Conservation (phyloP, 2,888 invertebrate genomes). For the Cephus spinipes region DNA sequence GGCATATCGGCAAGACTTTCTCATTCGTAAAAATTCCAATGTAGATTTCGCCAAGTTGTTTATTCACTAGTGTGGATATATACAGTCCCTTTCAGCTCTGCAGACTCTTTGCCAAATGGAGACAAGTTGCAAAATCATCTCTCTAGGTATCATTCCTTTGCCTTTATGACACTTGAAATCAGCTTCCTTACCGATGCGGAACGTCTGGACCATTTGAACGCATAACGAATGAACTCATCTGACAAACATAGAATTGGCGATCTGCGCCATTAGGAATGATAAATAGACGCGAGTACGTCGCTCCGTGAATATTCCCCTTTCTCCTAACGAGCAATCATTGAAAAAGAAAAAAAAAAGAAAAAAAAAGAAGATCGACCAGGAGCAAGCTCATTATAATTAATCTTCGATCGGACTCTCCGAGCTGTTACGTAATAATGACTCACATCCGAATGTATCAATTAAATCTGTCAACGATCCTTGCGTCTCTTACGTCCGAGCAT, state of each 20-base stretch:
- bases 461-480: not conserved
- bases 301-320: not conserved
- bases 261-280: not conserved
- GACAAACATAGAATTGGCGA: not conserved
- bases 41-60: not conserved
- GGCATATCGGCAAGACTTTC: not conserved
- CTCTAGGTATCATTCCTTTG: not conserved
- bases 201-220: not conserved
- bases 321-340: not conserved
- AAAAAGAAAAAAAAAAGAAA: not conserved
- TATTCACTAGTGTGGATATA: too few species aligned
- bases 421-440: not conserved
- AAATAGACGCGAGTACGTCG: not conserved
- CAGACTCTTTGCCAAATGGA: not conserved
- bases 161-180: not conserved
- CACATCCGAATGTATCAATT: not conserved
- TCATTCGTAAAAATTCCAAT: not conserved
- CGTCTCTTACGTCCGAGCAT: not conserved
- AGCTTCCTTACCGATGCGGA: not conserved
- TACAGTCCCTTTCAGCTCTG: not conserved
- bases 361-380: not conserved
- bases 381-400: not conserved
- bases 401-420: not conserved
- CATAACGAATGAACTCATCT: not conserved
- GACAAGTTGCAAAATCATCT: not conserved